A percentile compares a stretch with the other conserved stretches of the same genome.
Conservation (phyloP, 1,140 invertebrate genomes). For the Tenebrio molitor region DNA sequence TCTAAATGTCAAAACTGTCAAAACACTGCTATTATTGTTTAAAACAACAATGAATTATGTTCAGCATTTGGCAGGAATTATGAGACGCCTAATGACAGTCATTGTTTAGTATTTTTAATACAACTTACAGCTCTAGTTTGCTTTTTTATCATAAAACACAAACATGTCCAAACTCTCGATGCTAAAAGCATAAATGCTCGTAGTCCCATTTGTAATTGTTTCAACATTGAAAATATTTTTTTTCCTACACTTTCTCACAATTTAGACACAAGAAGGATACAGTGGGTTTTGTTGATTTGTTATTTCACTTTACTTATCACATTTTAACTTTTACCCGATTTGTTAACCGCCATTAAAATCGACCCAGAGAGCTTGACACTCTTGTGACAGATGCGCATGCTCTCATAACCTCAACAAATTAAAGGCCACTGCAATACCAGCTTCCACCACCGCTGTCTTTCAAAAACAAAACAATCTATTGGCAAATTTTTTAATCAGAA, state of each 20-base stretch:
- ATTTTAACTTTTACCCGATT: slow-evolving; percentile 50
- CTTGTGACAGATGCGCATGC: slow-evolving; percentile 26
- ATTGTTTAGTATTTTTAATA: slow-evolving; percentile 52
- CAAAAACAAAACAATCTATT: slow-evolving; percentile 8
- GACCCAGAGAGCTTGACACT: slow-evolving; percentile 47
- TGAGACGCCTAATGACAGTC: slow-evolving; percentile 15
- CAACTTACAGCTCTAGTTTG: slow-evolving; percentile 94
- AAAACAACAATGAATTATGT: slow-evolving; percentile 36
- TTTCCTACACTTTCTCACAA: slow-evolving; percentile 37
- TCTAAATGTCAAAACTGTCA: slow-evolving; percentile 36
- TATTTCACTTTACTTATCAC: slow-evolving; percentile 46
- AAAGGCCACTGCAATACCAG: not conserved
- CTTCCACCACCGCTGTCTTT: not conserved
- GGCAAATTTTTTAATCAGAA: slow-evolving; percentile 10
- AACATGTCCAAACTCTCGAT: slow-evolving; percentile 97
- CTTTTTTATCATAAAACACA: slow-evolving; percentile 96
- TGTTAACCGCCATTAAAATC: slow-evolving; percentile 55
- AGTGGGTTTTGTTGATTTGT: slow-evolving; percentile 39
- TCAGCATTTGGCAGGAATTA: slow-evolving; percentile 30
- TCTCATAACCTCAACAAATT: slow-evolving; percentile 10
- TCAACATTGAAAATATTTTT: slow-evolving; percentile 83
- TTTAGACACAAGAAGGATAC: slow-evolving; percentile 32
- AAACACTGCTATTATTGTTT: slow-evolving; percentile 27
- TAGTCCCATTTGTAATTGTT: slow-evolving; percentile 97
- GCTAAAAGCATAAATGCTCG: slow-evolving; percentile 94